Conservation (phyloP, 1,140 invertebrate species). For the Nautilus pompilius region DNA sequence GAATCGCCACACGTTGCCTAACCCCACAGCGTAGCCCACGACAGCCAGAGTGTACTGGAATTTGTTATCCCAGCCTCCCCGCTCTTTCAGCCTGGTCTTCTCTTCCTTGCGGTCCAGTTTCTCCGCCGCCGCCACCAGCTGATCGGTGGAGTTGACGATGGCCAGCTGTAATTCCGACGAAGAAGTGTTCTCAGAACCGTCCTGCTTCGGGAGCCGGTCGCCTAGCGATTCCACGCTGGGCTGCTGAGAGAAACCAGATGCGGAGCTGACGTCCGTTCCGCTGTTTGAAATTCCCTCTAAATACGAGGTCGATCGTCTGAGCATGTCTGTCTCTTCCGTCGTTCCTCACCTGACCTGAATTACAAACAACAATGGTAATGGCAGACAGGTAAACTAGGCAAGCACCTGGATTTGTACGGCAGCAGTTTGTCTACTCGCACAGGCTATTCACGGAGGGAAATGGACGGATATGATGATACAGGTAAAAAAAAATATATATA, state of each 20-base stretch:
- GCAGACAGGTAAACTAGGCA: no score
- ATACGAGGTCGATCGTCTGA: conserved; percentile 1
- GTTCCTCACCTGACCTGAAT: no score
- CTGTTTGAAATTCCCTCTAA: not conserved
- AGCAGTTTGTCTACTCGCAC: no score
- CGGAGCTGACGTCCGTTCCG: not conserved
- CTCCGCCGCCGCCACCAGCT: not conserved
- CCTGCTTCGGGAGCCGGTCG: not conserved
- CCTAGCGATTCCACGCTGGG: not conserved
- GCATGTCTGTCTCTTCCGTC: no score
- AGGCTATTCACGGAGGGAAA: no score
- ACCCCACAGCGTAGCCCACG: conserved; percentile 57
- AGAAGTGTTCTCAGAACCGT: not conserved
- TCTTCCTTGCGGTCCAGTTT: not conserved
- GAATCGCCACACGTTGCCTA: conserved; percentile 92
- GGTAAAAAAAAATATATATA: no score
- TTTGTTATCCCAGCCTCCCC: conserved; percentile 29
- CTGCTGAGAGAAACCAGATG: not conserved
- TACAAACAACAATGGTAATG: no score
- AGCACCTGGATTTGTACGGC: no score
- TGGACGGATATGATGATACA: no score
- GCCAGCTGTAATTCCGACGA: not conserved
- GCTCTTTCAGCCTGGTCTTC: conserved; percentile 6
- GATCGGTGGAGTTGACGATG: not conserved
- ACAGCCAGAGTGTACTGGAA: conserved; percentile 56